These are phyloP conservation scores for Phrynocephalus forsythii DNA, from an alignment of 2,797 vertebrate genomes.

Conservation along the genomic window DNA sequence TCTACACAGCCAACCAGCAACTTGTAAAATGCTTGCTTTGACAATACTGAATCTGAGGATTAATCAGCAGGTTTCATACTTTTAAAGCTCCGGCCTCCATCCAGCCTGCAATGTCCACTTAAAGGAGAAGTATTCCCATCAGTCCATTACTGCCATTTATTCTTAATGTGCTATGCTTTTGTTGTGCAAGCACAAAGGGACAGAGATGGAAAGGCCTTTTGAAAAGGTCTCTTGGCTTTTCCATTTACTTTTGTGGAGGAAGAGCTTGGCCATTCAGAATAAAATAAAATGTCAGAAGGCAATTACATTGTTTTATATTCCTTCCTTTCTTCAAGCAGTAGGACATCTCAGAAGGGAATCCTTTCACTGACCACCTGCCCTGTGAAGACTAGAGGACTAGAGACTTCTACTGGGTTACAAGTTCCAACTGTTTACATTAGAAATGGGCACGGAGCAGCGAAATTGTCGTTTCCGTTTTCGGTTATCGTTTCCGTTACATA, in stretches of 20 bases:
- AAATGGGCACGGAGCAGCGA: no score
- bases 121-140: constrained; percentile 66
- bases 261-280: constrained; percentile 3
- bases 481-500: no score
- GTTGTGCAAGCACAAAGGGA: constrained; percentile 70
- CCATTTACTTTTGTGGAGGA: constrained; percentile 21
- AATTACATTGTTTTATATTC: not conserved
- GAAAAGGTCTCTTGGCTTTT: constrained; percentile 48
- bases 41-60: constrained; percentile 47
- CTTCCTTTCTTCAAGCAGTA: not conserved
- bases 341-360: not conserved
- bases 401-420: not conserved
- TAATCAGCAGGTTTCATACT: constrained; percentile 62
- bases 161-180: constrained; percentile 64
- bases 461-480: no score
- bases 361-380: not conserved
- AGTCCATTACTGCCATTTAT: constrained; percentile 70
- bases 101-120: constrained; percentile 61
- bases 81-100: constrained; percentile 65
- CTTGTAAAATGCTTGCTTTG: constrained; percentile 19
- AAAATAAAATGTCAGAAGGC: not conserved
- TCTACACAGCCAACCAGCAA: constrained; percentile 32
- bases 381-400: not conserved
- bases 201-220: constrained; percentile 25
- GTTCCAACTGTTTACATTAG: not conserved